These are phyloP conservation scores for Magallana gigas DNA, from an alignment of 1,140 invertebrate genomes.

Conservation along the genomic window DNA sequence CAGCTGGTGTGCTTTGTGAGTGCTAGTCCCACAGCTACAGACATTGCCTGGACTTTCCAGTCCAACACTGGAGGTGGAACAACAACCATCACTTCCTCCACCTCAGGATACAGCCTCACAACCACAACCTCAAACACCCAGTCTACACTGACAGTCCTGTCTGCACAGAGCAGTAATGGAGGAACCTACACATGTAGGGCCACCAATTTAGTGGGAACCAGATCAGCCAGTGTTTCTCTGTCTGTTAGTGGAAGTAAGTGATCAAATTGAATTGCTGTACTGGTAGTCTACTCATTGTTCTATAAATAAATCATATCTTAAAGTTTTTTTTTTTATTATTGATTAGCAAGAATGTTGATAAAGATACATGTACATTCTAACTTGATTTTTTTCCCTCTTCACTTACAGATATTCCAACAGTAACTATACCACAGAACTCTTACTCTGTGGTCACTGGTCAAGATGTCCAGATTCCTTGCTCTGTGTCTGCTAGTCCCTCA, in stretches of 20 bases:
- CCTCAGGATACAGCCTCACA: not conserved
- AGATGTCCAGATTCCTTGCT: constrained; percentile 39
- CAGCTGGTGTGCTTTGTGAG: constrained; percentile 44
- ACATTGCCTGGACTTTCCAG: constrained; percentile 30
- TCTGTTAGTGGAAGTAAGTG: constrained; percentile 15
- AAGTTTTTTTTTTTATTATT: no score
- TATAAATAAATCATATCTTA: no score
- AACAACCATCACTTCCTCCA: not conserved
- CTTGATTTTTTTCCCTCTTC: not conserved
- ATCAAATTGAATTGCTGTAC: not conserved
- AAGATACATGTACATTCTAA: no score
- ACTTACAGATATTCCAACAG: constrained; percentile 37
- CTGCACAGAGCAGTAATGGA: constrained; percentile 15
- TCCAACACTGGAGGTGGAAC: not conserved
- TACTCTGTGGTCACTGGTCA: constrained; percentile 43
- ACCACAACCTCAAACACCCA: not conserved
- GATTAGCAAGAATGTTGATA: no score
- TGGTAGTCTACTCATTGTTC: no score
- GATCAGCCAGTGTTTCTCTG: constrained; percentile 13
- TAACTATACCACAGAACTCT: constrained; percentile 33
- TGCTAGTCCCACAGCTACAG: constrained; percentile 1
- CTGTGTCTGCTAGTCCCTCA: constrained; percentile 30
- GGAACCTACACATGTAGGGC: constrained; percentile 45
- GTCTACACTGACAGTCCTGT: constrained; percentile 34
- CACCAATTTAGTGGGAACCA: constrained; percentile 46